phyloP scores from a whole-genome alignment of 2,113 vertebrate genomes.

The Tinamus guttatus region DNA sequence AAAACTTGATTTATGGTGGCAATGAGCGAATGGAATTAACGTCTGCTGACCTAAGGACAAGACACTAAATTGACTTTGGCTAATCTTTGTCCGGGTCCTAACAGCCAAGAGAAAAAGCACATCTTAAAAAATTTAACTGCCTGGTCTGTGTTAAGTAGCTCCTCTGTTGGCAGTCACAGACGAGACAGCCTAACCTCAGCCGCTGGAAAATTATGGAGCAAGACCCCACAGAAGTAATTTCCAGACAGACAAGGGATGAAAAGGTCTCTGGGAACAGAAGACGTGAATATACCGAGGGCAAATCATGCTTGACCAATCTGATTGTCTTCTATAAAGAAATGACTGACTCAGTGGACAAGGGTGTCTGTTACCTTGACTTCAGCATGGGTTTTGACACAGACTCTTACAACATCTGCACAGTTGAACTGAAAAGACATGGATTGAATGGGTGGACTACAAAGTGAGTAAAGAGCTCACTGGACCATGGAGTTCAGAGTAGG shows the following conservation, averaged over 20 bases:
- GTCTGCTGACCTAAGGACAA: slow-evolving; percentile 33
- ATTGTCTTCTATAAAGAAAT: background rate
- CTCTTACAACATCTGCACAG: background rate
- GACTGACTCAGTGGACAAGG: background rate
- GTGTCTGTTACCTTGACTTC: background rate
- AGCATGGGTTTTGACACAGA: background rate
- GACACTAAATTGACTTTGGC: slow-evolving; percentile 35
- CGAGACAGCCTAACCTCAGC: background rate
- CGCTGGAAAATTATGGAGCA: background rate
- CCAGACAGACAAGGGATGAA: background rate
- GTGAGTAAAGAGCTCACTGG: background rate
- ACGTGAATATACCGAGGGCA: background rate
- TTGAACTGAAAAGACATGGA: background rate
- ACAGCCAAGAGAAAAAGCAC: slow-evolving; percentile 18
- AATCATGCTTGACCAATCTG: background rate
- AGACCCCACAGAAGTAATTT: background rate
- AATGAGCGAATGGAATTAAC: slow-evolving; percentile 35
- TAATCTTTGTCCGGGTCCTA: background rate
- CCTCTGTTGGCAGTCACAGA: background rate
- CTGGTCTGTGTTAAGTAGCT: background rate
- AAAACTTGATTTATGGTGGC: slow-evolving; percentile 42
- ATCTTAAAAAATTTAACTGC: slow-evolving; percentile 5
- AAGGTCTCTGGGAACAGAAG: background rate
- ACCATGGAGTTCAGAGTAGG: background rate
- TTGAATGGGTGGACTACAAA: background rate